These are phyloP conservation scores for Pholis gunnellus DNA, from an alignment of 2,113 vertebrate genomes.

Conservation along the genomic window DNA sequence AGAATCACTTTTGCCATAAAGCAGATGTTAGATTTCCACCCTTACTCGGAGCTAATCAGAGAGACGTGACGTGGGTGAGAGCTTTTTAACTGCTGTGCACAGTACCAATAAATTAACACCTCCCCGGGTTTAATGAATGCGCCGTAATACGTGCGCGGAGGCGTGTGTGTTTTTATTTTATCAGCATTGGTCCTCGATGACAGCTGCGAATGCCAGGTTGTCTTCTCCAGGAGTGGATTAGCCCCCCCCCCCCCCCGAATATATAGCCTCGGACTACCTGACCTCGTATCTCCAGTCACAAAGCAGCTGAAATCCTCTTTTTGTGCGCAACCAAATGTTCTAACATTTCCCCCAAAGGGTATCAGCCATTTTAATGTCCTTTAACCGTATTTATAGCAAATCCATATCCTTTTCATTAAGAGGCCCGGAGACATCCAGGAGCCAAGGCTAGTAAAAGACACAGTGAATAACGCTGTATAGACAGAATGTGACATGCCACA, in stretches of 20 bases:
- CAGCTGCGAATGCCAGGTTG: slow-evolving; percentile 1
- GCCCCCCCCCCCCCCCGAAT: not conserved
- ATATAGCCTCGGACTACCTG: slow-evolving; percentile 10
- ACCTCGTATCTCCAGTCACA: slow-evolving; percentile 19
- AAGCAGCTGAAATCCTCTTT: not conserved
- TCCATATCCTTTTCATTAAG: slow-evolving; percentile 8
- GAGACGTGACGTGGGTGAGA: slow-evolving; percentile 45
- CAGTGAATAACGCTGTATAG: not conserved
- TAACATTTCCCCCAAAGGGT: slow-evolving; percentile 7
- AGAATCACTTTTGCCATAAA: not conserved
- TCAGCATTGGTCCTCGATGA: slow-evolving; percentile 26
- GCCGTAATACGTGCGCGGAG: not conserved
- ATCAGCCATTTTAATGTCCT: slow-evolving; percentile 14
- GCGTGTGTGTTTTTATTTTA: not conserved
- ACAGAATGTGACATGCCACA: not conserved
- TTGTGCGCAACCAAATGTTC: not conserved
- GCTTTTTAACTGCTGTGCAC: slow-evolving; percentile 40
- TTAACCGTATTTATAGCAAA: slow-evolving; percentile 30
- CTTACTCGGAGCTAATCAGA: slow-evolving; percentile 35
- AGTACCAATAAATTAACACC: slow-evolving; percentile 34
- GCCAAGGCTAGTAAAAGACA: not conserved
- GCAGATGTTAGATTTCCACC: slow-evolving; percentile 40
- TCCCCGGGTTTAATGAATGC: slow-evolving; percentile 34
- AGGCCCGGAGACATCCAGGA: not conserved
- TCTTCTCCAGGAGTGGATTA: slow-evolving; percentile 14